Evolutionary conservation across 2,113 vertebrate genomes (phyloP).

Genomic region (Gallinago paraguaiae): DNA sequence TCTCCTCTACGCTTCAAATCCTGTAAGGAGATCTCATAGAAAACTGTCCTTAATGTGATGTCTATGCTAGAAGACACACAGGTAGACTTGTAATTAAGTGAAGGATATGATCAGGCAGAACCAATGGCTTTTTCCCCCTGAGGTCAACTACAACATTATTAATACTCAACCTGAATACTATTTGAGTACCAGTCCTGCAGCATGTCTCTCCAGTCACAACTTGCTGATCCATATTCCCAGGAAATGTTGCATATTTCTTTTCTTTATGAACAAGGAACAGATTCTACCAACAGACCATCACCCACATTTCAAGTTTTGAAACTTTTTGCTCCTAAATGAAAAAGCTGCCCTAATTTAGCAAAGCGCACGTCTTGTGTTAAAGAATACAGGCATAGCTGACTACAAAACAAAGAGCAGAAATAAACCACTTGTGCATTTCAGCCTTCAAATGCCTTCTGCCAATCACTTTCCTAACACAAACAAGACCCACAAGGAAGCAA

Average conservation of each 20-base stretch:
- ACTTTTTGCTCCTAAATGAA: neutral
- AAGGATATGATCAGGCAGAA: neutral
- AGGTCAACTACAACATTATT: neutral
- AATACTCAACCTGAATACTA: neutral
- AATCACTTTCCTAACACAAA: slow-evolving; percentile 33
- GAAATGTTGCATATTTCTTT: neutral
- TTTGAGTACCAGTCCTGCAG: neutral
- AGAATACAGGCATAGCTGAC: neutral
- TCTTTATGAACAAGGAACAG: neutral
- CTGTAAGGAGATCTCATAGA: neutral
- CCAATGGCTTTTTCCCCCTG: neutral
- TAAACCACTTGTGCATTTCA: slow-evolving; percentile 24
- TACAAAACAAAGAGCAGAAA: slow-evolving; percentile 15
- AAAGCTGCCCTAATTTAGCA: neutral
- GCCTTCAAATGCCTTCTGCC: slow-evolving; percentile 26
- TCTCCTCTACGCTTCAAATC: neutral
- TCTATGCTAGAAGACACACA: neutral
- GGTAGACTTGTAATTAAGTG: neutral
- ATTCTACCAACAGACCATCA: neutral
- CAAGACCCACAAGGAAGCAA: neutral
- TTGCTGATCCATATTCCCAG: neutral
- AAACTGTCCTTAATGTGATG: neutral
- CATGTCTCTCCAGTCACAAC: accelerated
- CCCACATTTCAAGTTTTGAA: neutral
- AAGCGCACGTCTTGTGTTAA: neutral